Conservation (phyloP, 2,797 vertebrate species). For the Thunnus albacares region DNA sequence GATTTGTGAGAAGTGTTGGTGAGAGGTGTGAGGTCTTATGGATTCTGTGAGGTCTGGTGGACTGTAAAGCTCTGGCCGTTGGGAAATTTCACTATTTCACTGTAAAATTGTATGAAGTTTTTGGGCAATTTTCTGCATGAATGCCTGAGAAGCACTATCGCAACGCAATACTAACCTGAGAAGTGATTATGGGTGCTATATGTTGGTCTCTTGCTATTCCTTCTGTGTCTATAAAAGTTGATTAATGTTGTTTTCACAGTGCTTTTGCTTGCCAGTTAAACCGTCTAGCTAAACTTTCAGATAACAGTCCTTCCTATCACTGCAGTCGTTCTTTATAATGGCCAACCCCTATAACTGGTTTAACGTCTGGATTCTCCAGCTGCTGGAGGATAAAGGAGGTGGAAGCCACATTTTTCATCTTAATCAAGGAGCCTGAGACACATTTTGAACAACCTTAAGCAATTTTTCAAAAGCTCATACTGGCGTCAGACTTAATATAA, state of each 20-base stretch:
- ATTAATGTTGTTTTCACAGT: constrained; percentile 69
- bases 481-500: constrained; percentile 3
- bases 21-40: constrained; percentile 46
- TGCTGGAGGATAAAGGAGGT: constrained; percentile 60
- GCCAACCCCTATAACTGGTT: constrained; percentile 77
- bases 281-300: constrained; percentile 72
- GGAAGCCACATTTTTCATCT: constrained; percentile 37
- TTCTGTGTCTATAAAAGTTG: constrained; percentile 51
- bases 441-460: constrained; percentile 36
- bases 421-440: background rate
- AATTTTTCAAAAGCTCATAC: background rate
- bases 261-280: constrained; percentile 77
- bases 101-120: constrained; percentile 36
- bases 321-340: constrained; percentile 67
- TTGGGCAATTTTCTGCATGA: constrained; percentile 31
- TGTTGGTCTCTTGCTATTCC: constrained; percentile 43
- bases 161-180: constrained; percentile 43
- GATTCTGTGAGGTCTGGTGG: constrained; percentile 51
- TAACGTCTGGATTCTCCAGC: constrained; percentile 82
- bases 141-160: constrained; percentile 44
- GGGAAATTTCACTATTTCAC: constrained; percentile 40
- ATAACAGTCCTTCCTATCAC: constrained; percentile 81
- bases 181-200: constrained; percentile 32
- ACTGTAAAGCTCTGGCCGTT: constrained; percentile 12
- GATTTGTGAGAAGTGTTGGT: constrained; percentile 63